Evolutionary conservation across 1,140 invertebrate species (phyloP).

Genomic region (Pseudomyrmex cubaensis): DNA sequence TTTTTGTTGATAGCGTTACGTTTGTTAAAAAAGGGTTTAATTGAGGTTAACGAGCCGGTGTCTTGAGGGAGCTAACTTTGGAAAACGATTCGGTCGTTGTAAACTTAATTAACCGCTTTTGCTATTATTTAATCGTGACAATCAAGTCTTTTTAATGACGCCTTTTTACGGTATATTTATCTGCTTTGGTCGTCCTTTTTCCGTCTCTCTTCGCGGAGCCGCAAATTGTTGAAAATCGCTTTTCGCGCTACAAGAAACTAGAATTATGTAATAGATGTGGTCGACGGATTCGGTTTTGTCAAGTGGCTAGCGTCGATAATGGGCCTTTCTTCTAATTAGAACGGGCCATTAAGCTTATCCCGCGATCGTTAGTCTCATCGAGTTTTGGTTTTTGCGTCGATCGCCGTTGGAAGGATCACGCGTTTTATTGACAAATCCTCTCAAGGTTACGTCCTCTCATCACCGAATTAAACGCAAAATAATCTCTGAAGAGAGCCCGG

Average conservation of each 20-base stretch:
- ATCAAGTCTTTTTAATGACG: conserved; percentile 27
- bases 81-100: conserved; percentile 19
- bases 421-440: conserved; percentile 47
- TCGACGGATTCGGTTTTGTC: conserved; percentile 66
- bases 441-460: conserved; percentile 11
- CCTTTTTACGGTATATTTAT: neutral
- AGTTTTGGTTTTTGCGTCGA: conserved; percentile 56
- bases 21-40: conserved; percentile 29
- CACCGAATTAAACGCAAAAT: neutral
- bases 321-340: conserved; percentile 68
- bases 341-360: conserved; percentile 70
- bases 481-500: conserved; percentile 6
- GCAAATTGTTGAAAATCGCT: conserved; percentile 13
- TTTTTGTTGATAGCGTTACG: neutral
- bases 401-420: conserved; percentile 32
- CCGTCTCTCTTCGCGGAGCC: conserved; percentile 8
- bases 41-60: conserved; percentile 32
- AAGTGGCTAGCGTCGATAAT: conserved; percentile 58
- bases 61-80: conserved; percentile 11
- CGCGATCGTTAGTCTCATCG: conserved; percentile 57
- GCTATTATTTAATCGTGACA: conserved; percentile 44
- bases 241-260: neutral
- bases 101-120: conserved; percentile 39
- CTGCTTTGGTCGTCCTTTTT: neutral
- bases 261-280: conserved; percentile 50